These are phyloP conservation scores for Dendrolimus pini DNA, from an alignment of 2,888 invertebrate genomes.

Conservation along the genomic window DNA sequence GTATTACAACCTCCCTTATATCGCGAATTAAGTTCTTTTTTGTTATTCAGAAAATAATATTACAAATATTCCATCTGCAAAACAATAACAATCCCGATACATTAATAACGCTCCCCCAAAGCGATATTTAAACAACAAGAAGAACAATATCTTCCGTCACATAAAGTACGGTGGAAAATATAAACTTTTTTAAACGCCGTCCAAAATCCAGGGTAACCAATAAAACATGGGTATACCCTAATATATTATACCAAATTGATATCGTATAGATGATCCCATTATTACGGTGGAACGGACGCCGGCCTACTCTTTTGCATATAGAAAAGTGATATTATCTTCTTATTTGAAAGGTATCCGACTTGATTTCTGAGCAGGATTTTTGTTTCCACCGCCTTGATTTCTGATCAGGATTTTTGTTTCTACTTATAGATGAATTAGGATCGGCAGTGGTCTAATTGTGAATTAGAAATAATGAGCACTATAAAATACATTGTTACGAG, in stretches of 20 bases:
- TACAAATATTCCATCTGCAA: conserved; percentile 7
- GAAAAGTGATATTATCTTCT: too few relatives aligned
- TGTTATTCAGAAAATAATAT: conserved; percentile 8
- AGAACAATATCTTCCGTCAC: conserved; percentile 64
- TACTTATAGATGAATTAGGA: too few relatives aligned
- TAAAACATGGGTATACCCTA: conserved; percentile 65
- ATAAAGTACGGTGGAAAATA: conserved; percentile 62
- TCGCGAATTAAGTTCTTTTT: conserved; percentile 25
- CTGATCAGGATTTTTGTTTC: too few relatives aligned
- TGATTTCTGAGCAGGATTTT: too few relatives aligned
- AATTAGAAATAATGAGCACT: too few relatives aligned
- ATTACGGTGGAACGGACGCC: conserved; percentile 41
- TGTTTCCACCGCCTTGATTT: too few relatives aligned
- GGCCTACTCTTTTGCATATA: conserved; percentile 47
- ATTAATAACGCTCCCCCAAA: conserved; percentile 1
- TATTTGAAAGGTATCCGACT: too few relatives aligned
- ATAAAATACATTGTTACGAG: too few relatives aligned
- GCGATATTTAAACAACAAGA: conserved; percentile 14
- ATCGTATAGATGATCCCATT: conserved; percentile 62
- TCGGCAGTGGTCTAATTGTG: too few relatives aligned
- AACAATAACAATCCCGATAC: conserved; percentile 21
- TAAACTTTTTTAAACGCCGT: conserved; percentile 34
- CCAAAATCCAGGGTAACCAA: conserved; percentile 56
- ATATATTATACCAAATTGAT: conserved; percentile 59
- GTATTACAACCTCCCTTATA: too few relatives aligned